Evolutionary conservation across 2,888 invertebrate species (phyloP).

Genomic region (Lithophane ornitopus): DNA sequence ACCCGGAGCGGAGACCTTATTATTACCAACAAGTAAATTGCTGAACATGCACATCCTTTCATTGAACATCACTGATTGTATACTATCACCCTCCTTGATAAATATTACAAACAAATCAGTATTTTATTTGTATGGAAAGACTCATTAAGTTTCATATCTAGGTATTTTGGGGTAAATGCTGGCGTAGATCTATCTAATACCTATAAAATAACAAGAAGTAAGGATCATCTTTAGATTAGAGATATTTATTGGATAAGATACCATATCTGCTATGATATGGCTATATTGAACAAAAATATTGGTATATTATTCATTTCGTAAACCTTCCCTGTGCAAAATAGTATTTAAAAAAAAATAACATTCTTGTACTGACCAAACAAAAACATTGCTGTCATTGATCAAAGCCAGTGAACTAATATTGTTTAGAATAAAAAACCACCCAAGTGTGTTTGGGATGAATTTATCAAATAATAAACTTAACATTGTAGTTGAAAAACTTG

Average conservation of each 20-base stretch:
- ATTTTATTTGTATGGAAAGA: not conserved
- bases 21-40: not conserved
- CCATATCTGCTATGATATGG: not conserved
- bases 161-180: conserved; percentile 1
- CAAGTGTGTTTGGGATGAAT: no score
- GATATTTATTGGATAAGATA: conserved; percentile 6
- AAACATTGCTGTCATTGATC: not conserved
- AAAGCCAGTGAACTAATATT: not conserved
- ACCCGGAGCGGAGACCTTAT: not conserved
- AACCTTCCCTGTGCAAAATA: not conserved
- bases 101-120: not conserved
- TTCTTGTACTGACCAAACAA: not conserved
- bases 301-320: not conserved
- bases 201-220: not conserved
- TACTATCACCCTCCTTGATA: not conserved
- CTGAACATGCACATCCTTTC: not conserved
- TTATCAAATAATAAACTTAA: no score
- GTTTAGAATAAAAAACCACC: no score
- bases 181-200: not conserved
- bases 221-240: conserved; percentile 10
- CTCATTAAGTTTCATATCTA: no score
- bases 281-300: not conserved
- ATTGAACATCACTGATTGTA: not conserved
- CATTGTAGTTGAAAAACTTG: no score
- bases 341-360: not conserved